Conservation (phyloP, 1,140 invertebrate species). For the Drosophila mojavensis region DNA sequence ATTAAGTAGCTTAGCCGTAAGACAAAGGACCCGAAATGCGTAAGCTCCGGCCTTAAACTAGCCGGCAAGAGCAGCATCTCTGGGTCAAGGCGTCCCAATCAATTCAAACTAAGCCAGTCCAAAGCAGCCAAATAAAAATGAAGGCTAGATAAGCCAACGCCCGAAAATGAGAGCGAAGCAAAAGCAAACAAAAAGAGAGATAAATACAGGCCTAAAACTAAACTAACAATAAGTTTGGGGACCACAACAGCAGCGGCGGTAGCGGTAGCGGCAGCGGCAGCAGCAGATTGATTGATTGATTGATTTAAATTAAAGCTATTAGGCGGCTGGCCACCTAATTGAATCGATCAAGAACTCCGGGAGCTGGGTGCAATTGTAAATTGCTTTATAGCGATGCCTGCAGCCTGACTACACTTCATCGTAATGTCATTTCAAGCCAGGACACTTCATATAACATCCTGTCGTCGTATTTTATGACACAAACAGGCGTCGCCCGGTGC, state of each 20-base stretch:
- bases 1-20: slow-evolving; percentile 74
- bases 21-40: slow-evolving; percentile 53
- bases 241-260: slow-evolving; percentile 39
- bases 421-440: slow-evolving; percentile 75
- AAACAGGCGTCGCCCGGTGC: slow-evolving; percentile 69
- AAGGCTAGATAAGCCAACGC: slow-evolving; percentile 44
- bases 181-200: slow-evolving; percentile 36
- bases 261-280: slow-evolving; percentile 38
- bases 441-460: slow-evolving; percentile 72
- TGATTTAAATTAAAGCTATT: slow-evolving; percentile 82
- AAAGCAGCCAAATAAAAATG: slow-evolving; percentile 47
- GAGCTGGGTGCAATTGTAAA: slow-evolving; percentile 65
- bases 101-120: slow-evolving; percentile 54
- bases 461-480: slow-evolving; percentile 79
- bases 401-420: slow-evolving; percentile 75
- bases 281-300: slow-evolving; percentile 63
- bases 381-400: slow-evolving; percentile 71
- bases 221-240: slow-evolving; percentile 50
- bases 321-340: slow-evolving; percentile 67
- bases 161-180: slow-evolving; percentile 13
- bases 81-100: slow-evolving; percentile 45
- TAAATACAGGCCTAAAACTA: slow-evolving; percentile 47
- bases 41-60: slow-evolving; percentile 73
- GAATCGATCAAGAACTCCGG: slow-evolving; percentile 65
- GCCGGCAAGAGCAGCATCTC: slow-evolving; percentile 1